Conservation (phyloP, 2,888 invertebrate species). For the Molorchus minor region DNA sequence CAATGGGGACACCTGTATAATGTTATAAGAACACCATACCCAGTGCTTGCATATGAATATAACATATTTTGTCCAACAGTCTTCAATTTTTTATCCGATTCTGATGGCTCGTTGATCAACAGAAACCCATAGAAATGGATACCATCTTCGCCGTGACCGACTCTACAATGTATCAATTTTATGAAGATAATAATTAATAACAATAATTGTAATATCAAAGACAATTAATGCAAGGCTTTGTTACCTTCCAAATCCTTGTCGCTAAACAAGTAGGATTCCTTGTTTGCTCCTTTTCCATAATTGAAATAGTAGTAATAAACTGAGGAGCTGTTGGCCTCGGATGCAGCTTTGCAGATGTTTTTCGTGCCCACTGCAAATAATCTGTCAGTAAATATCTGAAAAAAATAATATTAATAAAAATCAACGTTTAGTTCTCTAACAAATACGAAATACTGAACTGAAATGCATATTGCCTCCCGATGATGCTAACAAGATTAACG, state of each 20-base stretch:
- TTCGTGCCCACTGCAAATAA: conserved; percentile 60
- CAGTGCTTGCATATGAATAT: conserved; percentile 30
- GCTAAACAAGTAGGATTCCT: not conserved
- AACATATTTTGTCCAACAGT: conserved; percentile 29
- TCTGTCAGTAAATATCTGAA: conserved; percentile 71
- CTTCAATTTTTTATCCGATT: conserved; percentile 29
- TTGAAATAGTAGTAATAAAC: conserved; percentile 39
- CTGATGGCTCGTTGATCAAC: conserved; percentile 15
- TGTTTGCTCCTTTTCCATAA: not conserved
- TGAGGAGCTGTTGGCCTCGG: conserved; percentile 43
- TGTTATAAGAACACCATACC: conserved; percentile 30
- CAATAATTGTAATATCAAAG: no score
- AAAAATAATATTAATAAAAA: not conserved
- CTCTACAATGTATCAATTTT: no score
- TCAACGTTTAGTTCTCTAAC: not conserved
- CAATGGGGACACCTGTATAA: no score
- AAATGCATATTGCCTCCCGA: not conserved
- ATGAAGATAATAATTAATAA: no score
- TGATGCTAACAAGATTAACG: not conserved
- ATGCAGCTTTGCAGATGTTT: conserved; percentile 43
- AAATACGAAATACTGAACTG: not conserved
- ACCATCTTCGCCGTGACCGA: conserved; percentile 19
- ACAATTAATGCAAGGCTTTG: no score
- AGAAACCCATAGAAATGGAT: conserved; percentile 6
- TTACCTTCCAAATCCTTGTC: conserved; percentile 1